Evolutionary conservation across 2,888 invertebrate species (phyloP), one percentile per base, ranked within the genome.

Genomic region (Cybosia mesomella): DNA sequence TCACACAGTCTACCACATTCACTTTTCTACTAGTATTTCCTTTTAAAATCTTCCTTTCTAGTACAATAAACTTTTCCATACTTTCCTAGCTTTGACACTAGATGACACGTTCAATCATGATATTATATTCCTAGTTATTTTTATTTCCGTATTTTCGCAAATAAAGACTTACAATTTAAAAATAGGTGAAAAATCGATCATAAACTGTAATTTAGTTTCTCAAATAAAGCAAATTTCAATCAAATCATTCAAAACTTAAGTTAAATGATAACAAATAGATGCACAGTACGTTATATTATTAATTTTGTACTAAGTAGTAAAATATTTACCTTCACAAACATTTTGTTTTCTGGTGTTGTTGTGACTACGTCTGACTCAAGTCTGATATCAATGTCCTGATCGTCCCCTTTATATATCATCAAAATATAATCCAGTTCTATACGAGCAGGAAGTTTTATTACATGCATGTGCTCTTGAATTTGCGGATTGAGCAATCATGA

Each of bases 311-410:
- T n/a, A n/a, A n/a, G 18, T 7, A 1, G 7, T 18, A 18, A 7
- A 28, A 62, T 18, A 70, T 71, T 87, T 87, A 91, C 92, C 92
- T 92, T 92, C 85, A 88, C 91, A 86, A 90, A 83, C 91, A 92
- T 92, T 83, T 88, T 91, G 83, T 74, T 74, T 61, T 55, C 15
- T 43, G 63, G 70, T 81, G 82, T 53, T 62, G 11, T 82, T 85
- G 87, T 84, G 86, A 89, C 90, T 90, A 87, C 89, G 89, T 49
- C 49, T 86, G 83, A 81, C 83, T 79, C 75, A 77, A 75, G 72
- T 87, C 75, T 90, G 88, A 88, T 87, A 71, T 65, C 28, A 58
- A 58, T 58, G 62, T 61, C 72, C 43, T 43, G 43, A 58, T 53
- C 39, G 21, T 61, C 72, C 70, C 71, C 84, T 86, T 86, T 90